Evolutionary conservation across 1,140 invertebrate genomes (phyloP).

Genomic region (Lamellibrachia luymesi): DNA sequence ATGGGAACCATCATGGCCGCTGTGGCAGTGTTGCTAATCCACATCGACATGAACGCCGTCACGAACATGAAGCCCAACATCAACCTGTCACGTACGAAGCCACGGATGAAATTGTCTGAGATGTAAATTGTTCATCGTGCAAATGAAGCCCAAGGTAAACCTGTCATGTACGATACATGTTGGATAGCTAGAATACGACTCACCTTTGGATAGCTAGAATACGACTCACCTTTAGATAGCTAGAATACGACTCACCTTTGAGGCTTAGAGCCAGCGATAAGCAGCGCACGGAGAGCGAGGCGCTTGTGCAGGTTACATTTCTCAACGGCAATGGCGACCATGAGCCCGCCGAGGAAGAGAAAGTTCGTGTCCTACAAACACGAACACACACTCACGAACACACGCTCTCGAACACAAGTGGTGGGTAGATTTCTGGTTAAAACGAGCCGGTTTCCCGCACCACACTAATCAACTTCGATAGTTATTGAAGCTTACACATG

Average conservation of each 20-base stretch:
- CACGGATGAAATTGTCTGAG: no score
- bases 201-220: background rate
- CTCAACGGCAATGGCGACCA: constrained; percentile 84
- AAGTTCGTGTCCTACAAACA: constrained; percentile 64
- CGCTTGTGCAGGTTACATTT: constrained; percentile 80
- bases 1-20: constrained; percentile 60
- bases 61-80: constrained; percentile 68
- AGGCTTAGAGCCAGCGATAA: constrained; percentile 68
- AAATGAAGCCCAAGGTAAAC: no score
- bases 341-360: constrained; percentile 71
- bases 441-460: no score
- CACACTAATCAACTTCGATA: no score
- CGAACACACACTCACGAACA: background rate
- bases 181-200: no score
- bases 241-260: constrained; percentile 30
- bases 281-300: constrained; percentile 77
- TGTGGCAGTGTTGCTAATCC: constrained; percentile 78
- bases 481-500: no score
- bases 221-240: constrained; percentile 8
- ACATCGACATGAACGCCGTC: constrained; percentile 80
- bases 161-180: no score
- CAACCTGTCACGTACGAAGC: constrained; percentile 13
- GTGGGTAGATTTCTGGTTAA: no score
- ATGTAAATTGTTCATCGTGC: no score
- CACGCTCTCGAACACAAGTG: no score